phyloP scores from a whole-genome alignment of 2,113 vertebrate genomes.

The Saguinus imperator region DNA sequence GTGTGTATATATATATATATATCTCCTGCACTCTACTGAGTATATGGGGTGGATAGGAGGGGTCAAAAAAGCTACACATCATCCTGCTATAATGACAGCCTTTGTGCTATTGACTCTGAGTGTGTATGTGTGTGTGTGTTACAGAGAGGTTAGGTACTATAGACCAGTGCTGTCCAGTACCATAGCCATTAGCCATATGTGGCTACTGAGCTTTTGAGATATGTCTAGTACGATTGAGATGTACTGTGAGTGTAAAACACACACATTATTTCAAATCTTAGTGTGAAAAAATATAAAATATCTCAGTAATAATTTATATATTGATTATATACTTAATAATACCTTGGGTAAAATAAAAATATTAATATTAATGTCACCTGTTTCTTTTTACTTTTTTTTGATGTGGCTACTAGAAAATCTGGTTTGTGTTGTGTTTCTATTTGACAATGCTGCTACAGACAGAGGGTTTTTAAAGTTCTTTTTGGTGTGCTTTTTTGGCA shows the following conservation, averaged over 20 bases:
- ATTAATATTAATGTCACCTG: not conserved
- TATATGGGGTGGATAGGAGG: not conserved
- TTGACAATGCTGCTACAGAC: not conserved
- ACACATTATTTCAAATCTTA: not conserved
- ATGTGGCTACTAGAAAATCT: slow-evolving; percentile 24
- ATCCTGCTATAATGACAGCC: not conserved
- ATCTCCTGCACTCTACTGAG: not conserved
- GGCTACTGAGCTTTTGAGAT: not conserved
- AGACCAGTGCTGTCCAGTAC: not conserved
- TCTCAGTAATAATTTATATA: slow-evolving; percentile 7
- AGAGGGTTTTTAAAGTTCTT: not conserved
- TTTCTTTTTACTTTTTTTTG: not conserved
- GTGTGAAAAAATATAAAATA: not conserved
- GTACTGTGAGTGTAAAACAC: not conserved
- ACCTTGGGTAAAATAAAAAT: slow-evolving; percentile 41
- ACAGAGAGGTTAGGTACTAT: not conserved
- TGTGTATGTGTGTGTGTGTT: not conserved
- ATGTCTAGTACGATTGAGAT: not conserved
- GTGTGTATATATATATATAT: not conserved
- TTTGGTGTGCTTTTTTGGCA: not conserved
- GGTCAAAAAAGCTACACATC: not conserved
- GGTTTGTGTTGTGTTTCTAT: not conserved
- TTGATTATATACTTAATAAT: slow-evolving; percentile 6
- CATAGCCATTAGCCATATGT: not conserved
- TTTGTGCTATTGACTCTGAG: not conserved